Evolutionary conservation across 2,113 vertebrate species (phyloP), one percentile per base, ranked within the genome.

Genomic region (Callaeas wilsoni): DNA sequence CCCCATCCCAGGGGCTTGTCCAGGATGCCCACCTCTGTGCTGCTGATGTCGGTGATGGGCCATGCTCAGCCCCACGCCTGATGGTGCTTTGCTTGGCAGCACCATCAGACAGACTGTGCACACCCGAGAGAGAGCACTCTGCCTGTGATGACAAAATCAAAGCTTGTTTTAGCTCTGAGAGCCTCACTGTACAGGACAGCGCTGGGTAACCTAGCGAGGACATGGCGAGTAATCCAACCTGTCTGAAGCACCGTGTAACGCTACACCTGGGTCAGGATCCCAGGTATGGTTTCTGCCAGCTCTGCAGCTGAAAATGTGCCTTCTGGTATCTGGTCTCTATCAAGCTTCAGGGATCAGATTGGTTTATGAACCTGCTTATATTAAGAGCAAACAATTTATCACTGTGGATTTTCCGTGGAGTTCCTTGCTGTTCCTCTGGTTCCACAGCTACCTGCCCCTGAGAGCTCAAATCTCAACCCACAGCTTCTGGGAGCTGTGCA

Each of bases 301-400:
- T 81, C 90, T 77, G 85, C 76, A 93, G 85, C 86, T 93, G 90
- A 67, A 96, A 87, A 76, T 65, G 57, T 46, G 73, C 90, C 84
- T 84, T 78, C 65, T 88, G 88, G 83, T 96, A 50, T 97, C 96
- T 97, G 96, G 90, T 92, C 90, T 96, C 76, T 90, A 35, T 97
- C 94, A 96, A 65, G 65, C 90, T 84, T 90, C 88, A 81, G 60
- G 69, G 94, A 93, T 95, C 90, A 96, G 83, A 90, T 76, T 94
- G 93, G 96, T 96, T 96, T 97, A 97, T 96, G 94, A 95, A 89
- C 86, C 80, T 96, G 96, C 94, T 97, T 96, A 96, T 97, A 62
- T 79, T 92, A 96, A 87, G 77, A 93, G 73, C 96, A 97, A 97
- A 97, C 94, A 93, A 92, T 96, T 92, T 90, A 92, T 94, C 96